Conservation (phyloP, 2,113 vertebrate genomes). For the Hiodon alosoides region DNA sequence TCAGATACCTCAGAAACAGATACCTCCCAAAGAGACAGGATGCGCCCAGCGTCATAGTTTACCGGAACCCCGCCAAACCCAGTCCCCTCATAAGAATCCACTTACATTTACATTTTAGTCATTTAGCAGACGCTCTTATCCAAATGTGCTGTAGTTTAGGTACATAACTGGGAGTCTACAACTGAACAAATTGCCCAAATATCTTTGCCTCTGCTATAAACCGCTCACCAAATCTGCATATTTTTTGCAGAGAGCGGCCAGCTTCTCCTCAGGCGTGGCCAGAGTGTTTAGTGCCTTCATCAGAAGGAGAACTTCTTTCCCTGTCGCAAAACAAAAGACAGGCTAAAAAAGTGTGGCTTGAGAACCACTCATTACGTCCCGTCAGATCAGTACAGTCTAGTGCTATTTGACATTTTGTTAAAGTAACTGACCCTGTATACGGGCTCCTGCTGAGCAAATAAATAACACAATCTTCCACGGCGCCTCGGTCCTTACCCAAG, state of each 20-base stretch:
- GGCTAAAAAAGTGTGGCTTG: not conserved
- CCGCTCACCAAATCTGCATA: conserved; percentile 87
- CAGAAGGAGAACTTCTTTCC: conserved; percentile 91
- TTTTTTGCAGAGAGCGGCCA: conserved; percentile 97
- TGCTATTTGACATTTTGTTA: too few species aligned
- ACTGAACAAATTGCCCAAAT: not conserved
- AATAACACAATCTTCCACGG: not conserved
- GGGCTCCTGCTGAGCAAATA: not conserved
- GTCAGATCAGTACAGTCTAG: too few species aligned
- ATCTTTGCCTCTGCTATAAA: not conserved
- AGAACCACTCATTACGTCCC: too few species aligned
- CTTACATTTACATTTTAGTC: too few species aligned
- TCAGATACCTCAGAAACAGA: too few species aligned
- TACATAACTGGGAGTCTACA: not conserved
- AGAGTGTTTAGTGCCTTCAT: conserved; percentile 95
- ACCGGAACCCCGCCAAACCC: too few species aligned
- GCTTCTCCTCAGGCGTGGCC: conserved; percentile 89
- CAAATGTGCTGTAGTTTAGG: too few species aligned
- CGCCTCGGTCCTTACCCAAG: conserved; percentile 64
- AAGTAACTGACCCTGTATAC: too few species aligned
- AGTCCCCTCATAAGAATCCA: too few species aligned
- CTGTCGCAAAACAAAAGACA: conserved; percentile 50
- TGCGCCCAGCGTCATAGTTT: too few species aligned
- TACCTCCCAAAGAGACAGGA: too few species aligned
- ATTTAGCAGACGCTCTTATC: too few species aligned